Percentiles rank a stretch among this genome's conserved stretches.
Conservation (phyloP, 2,888 invertebrate species). For the Ophraella communa region DNA sequence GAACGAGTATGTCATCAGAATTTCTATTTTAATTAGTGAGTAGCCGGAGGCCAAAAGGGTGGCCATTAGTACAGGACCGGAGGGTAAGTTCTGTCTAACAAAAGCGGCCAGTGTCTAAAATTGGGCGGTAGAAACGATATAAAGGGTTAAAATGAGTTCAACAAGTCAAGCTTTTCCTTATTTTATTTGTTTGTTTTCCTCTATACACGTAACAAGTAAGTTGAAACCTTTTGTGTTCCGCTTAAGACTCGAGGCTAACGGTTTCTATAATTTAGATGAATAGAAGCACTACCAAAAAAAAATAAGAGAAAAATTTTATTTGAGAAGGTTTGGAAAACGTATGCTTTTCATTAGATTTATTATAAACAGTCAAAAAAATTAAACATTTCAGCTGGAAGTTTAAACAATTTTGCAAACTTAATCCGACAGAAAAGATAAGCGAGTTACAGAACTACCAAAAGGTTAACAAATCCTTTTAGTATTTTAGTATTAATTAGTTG, state of each 20-base stretch:
- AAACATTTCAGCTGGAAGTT: too few relatives aligned
- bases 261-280: neutral
- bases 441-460: too few relatives aligned
- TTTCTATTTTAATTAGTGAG: conserved; percentile 25
- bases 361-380: too few relatives aligned
- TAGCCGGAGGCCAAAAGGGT: conserved; percentile 16
- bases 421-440: too few relatives aligned
- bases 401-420: too few relatives aligned
- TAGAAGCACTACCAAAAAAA: neutral
- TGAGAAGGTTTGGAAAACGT: neutral
- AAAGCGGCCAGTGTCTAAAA: conserved; percentile 20
- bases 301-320: neutral
- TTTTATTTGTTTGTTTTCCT: conserved; percentile 20
- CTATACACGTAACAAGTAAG: neutral
- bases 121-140: conserved; percentile 17
- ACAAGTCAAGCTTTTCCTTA: conserved; percentile 21
- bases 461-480: too few relatives aligned
- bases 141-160: conserved; percentile 26
- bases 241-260: neutral
- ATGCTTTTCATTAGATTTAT: neutral
- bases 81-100: conserved; percentile 14
- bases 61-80: conserved; percentile 27
- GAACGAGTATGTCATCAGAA: conserved; percentile 4
- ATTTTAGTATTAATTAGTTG: too few relatives aligned
- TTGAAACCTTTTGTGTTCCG: conserved; percentile 1